These are phyloP conservation scores for Bombus pascuorum DNA, from an alignment of 1,140 invertebrate species.

Conservation along the genomic window DNA sequence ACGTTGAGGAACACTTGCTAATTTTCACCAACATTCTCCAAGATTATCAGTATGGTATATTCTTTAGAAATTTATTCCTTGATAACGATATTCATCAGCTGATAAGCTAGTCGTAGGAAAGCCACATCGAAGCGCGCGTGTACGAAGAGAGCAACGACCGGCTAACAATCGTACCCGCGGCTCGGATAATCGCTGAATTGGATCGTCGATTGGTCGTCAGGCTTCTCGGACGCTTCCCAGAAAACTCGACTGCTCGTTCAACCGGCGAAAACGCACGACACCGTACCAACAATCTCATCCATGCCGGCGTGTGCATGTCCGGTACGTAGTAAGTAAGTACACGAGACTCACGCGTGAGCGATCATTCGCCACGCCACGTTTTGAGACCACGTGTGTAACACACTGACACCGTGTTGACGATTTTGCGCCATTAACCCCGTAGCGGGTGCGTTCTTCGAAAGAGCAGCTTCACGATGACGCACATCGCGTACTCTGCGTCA, in stretches of 20 bases:
- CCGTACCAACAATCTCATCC: neutral
- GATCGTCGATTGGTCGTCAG: conserved; percentile 55
- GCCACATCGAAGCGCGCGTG: conserved; percentile 35
- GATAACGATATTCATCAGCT: too few species aligned
- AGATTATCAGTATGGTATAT: too few species aligned
- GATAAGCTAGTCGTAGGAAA: conserved; percentile 30
- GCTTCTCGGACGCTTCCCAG: conserved; percentile 47
- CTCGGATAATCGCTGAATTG: conserved; percentile 63
- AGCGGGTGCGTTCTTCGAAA: neutral
- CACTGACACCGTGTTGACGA: conserved; percentile 39
- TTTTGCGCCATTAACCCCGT: neutral
- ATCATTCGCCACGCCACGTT: conserved; percentile 16
- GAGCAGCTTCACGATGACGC: neutral
- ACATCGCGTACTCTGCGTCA: too few species aligned
- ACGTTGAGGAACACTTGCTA: too few species aligned
- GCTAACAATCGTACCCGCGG: conserved; percentile 53
- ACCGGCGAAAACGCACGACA: neutral
- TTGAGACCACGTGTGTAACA: conserved; percentile 43
- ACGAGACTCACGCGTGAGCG: conserved; percentile 44
- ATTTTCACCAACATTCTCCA: too few species aligned
- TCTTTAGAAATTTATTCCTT: too few species aligned
- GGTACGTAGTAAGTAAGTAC: conserved; percentile 28
- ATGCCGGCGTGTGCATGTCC: conserved; percentile 26
- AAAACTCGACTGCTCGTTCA: neutral
- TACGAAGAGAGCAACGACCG: conserved; percentile 58